Conservation (phyloP, 2,113 vertebrate genomes). For the Philantomba maxwellii region DNA sequence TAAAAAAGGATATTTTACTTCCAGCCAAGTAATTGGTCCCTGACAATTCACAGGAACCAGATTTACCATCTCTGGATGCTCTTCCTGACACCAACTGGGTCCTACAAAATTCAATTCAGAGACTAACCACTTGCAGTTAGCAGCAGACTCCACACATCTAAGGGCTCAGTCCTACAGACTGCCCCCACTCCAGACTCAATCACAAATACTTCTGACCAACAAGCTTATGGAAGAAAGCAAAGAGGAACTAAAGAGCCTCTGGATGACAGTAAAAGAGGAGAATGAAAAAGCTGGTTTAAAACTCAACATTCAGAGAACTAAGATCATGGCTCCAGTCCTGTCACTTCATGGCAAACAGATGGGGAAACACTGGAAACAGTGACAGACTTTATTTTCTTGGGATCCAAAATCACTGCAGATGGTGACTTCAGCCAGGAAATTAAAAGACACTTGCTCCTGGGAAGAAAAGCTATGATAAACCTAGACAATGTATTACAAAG, state of each 20-base stretch:
- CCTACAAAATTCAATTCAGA: background rate
- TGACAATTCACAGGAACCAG: background rate
- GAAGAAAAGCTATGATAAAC: background rate
- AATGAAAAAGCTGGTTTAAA: background rate
- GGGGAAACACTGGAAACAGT: background rate
- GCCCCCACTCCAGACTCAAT: background rate
- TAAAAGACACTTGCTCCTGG: background rate
- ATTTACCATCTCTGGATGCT: background rate
- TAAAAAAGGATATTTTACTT: background rate
- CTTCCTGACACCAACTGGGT: background rate
- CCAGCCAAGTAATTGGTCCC: background rate
- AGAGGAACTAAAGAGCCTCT: background rate
- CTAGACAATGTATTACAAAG: background rate
- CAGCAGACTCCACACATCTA: background rate
- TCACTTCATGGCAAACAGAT: background rate
- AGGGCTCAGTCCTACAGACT: background rate
- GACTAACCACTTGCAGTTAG: background rate
- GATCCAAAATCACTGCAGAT: background rate
- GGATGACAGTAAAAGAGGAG: background rate
- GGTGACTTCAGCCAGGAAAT: background rate
- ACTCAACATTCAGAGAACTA: background rate
- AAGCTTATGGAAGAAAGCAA: background rate
- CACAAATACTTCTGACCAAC: background rate
- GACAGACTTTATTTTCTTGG: background rate
- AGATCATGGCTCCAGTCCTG: background rate